Conservation (phyloP, 2,797 vertebrate genomes). For the Graptemys geographica region DNA sequence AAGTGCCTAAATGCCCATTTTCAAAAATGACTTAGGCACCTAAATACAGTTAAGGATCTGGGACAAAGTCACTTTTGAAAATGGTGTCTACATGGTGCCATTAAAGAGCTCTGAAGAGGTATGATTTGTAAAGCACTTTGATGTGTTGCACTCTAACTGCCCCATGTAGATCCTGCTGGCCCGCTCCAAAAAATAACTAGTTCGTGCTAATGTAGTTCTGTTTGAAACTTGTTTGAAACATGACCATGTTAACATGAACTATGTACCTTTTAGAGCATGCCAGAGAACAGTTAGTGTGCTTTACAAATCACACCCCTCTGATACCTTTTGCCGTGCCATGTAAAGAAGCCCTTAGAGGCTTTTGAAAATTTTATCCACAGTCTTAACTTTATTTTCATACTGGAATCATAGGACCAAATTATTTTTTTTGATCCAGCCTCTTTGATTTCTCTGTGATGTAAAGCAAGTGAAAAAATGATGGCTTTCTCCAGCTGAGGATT, state of each 20-base stretch:
- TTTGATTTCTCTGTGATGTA: neutral
- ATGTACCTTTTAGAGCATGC: neutral
- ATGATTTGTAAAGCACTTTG: neutral
- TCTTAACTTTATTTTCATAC: neutral
- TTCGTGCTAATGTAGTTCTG: neutral
- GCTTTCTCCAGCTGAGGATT: neutral
- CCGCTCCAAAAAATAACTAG: neutral
- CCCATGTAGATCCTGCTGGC: neutral
- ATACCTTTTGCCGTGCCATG: neutral
- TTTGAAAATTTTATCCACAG: conserved; percentile 2
- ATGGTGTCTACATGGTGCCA: neutral
- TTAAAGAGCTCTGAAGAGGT: neutral
- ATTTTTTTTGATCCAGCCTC: neutral
- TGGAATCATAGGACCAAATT: neutral
- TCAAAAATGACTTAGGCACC: neutral
- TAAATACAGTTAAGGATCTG: neutral
- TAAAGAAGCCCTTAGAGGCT: neutral
- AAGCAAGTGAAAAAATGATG: neutral
- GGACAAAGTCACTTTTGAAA: neutral
- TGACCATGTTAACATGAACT: neutral
- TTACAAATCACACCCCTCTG: neutral
- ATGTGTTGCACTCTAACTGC: neutral
- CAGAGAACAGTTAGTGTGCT: neutral
- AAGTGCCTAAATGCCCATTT: neutral
- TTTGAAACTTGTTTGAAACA: neutral